These are phyloP conservation scores for Meloidogyne chitwoodi DNA, from an alignment of 1,140 invertebrate genomes.

Conservation along the genomic window DNA sequence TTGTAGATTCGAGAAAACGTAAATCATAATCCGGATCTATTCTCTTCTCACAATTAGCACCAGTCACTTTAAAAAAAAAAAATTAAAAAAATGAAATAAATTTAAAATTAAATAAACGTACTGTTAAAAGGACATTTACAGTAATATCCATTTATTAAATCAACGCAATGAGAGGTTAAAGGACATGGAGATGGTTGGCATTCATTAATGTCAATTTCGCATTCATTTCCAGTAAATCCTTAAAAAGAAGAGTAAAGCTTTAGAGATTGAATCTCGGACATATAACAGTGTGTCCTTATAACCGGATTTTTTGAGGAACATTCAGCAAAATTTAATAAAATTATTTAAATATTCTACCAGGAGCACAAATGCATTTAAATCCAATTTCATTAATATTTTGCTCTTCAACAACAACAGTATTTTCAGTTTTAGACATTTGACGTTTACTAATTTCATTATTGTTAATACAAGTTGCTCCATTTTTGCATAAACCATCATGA, in stretches of 20 bases:
- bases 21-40: slow-evolving; percentile 92
- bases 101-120: slow-evolving; percentile 76
- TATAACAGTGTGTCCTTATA: too few species aligned
- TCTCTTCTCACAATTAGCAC: slow-evolving; percentile 88
- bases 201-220: slow-evolving; percentile 84
- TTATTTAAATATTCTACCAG: too few species aligned
- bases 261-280: too few species aligned
- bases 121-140: slow-evolving; percentile 84
- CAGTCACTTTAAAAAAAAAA: slow-evolving; percentile 67
- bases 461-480: slow-evolving; percentile 85
- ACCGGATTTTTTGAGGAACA: too few species aligned
- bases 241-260: not conserved
- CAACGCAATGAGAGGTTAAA: slow-evolving; percentile 84
- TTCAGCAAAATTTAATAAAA: too few species aligned
- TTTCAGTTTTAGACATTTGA: not conserved
- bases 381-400: slow-evolving; percentile 60
- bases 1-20: slow-evolving; percentile 78
- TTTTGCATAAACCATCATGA: slow-evolving; percentile 72
- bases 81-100: slow-evolving; percentile 68
- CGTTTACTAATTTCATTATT: slow-evolving; percentile 1
- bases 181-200: slow-evolving; percentile 90
- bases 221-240: slow-evolving; percentile 73
- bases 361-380: slow-evolving; percentile 75
- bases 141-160: slow-evolving; percentile 83
- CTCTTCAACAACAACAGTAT: not conserved